Evolutionary conservation across 1,140 invertebrate genomes (phyloP).

Genomic region (Drosophila mojavensis): DNA sequence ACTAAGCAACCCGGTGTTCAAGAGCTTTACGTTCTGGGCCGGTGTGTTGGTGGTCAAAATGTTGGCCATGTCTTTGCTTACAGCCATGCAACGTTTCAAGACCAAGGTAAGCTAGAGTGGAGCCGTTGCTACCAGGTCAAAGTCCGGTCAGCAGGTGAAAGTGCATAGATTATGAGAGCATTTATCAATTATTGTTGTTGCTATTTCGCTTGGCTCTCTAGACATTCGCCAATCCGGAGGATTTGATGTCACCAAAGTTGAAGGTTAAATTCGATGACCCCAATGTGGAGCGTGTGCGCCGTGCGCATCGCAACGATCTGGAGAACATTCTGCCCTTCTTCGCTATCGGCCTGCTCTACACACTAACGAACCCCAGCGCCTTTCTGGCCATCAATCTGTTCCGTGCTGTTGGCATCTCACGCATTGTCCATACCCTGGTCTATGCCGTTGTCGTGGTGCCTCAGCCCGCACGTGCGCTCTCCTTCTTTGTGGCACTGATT

Average conservation of each 20-base stretch:
- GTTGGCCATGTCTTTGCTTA: conserved; percentile 86
- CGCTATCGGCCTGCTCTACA: conserved; percentile 86
- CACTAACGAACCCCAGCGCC: conserved; percentile 86
- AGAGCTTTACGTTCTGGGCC: conserved; percentile 86
- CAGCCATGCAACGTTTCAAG: conserved; percentile 85
- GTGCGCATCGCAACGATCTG: conserved; percentile 89
- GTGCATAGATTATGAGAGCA: conserved; percentile 2
- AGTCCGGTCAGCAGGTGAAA: conserved; percentile 35
- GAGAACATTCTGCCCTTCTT: conserved; percentile 89
- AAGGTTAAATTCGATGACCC: conserved; percentile 85
- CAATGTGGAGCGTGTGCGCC: conserved; percentile 86
- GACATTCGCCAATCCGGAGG: conserved; percentile 87
- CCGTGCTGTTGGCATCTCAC: conserved; percentile 85
- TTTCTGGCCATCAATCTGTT: conserved; percentile 86
- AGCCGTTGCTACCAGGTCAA: conserved; percentile 23
- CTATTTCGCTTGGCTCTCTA: conserved; percentile 66
- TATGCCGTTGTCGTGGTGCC: conserved; percentile 86
- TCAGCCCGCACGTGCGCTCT: conserved; percentile 86
- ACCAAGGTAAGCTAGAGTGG: conserved; percentile 85
- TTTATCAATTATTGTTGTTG: neutral
- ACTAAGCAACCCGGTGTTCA: conserved; percentile 84
- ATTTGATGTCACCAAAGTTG: conserved; percentile 81
- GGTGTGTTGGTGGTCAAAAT: conserved; percentile 87
- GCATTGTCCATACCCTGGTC: conserved; percentile 87
- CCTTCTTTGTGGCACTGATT: conserved; percentile 85